Conservation (phyloP, 2,113 vertebrate species). For the Gorsachius goisagi region DNA sequence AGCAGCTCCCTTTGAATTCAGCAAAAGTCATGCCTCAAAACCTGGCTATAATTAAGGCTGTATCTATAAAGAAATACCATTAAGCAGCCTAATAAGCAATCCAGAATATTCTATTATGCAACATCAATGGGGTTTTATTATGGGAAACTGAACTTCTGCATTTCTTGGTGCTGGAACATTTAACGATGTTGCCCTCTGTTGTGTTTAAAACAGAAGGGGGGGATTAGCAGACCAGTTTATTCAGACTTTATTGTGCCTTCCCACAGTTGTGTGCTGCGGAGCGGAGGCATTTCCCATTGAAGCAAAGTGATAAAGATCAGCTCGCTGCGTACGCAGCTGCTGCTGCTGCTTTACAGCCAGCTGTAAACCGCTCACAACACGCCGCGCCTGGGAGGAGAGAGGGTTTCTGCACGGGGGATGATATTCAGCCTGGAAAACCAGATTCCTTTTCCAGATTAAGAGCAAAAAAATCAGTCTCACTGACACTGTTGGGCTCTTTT, state of each 20-base stretch:
- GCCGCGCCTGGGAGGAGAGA: not conserved
- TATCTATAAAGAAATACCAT: conserved; percentile 21
- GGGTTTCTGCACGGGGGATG: not conserved
- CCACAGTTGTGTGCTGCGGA: conserved; percentile 8
- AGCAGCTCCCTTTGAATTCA: not conserved
- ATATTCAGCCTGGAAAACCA: not conserved
- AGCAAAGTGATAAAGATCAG: conserved; percentile 8
- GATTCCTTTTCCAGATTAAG: not conserved
- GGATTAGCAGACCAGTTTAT: conserved; percentile 10
- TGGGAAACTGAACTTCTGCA: conserved; percentile 21
- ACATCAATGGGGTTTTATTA: conserved; percentile 13
- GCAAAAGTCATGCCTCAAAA: not conserved
- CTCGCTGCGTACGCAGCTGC: not conserved
- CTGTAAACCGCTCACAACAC: not conserved
- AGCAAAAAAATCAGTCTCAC: not conserved
- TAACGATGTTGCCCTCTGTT: not conserved
- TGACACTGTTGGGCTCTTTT: not conserved
- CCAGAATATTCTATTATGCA: not conserved
- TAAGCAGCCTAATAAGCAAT: not conserved
- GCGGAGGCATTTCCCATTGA: not conserved
- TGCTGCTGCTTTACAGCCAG: not conserved
- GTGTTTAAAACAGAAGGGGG: not conserved
- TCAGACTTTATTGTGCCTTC: conserved; percentile 4
- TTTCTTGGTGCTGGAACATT: conserved; percentile 4
- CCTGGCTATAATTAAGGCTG: conserved; percentile 28